Base-by-base conservation (phyloP, 2,113 vertebrate species). In the Acrocephalus arundinaceus region DNA sequence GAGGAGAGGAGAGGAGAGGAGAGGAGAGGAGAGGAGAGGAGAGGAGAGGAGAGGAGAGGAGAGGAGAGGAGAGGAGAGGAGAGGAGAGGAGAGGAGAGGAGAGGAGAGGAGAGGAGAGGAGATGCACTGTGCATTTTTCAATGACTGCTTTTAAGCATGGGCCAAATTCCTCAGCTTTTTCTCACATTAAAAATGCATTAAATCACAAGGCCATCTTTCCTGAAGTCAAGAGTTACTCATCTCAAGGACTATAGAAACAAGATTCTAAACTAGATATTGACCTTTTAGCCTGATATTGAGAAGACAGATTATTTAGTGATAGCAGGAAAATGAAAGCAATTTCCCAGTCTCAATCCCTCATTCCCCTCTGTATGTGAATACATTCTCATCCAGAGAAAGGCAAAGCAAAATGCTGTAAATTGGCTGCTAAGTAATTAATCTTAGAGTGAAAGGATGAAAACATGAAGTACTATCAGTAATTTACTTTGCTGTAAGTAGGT, bases 181-280 rank as follows among this genome's bases (percentile, higher is more conserved):
- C 27, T 89, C 46, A 43, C 16, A 25, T 81, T 92, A 63, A 89
- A 73, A 74, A 77, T 70, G 1, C 39, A 70, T 70, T 90, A 80
- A 91, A 94, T 84, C 61, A 80, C 51, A 67, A 87, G 35, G 13
- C 27, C 6, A 54, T 87, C 22, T 80, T 2, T 0, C 46, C 62
- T 65, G 43, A 84, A 88, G 49, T 87, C 45, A 62, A 39, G n/a
- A 89, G 37, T 73, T 81, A 83, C 39, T 93, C 35, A 70, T 76
- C 59, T 73, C 30, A 67, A 82, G 27, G 35, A 73, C 81, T 90
- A 61, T 5, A 94, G 91, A 84, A 94, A 87, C n/a, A 87, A 31
- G 39, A 93, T 63, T 72, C 67, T 90, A 86, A 91, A 94, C 75
- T 94, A 95, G 71, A 28, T 91, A 90, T 77, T 93, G 82, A 85